Conservation (phyloP, 2,888 invertebrate genomes). For the Sesamia inferens region DNA sequence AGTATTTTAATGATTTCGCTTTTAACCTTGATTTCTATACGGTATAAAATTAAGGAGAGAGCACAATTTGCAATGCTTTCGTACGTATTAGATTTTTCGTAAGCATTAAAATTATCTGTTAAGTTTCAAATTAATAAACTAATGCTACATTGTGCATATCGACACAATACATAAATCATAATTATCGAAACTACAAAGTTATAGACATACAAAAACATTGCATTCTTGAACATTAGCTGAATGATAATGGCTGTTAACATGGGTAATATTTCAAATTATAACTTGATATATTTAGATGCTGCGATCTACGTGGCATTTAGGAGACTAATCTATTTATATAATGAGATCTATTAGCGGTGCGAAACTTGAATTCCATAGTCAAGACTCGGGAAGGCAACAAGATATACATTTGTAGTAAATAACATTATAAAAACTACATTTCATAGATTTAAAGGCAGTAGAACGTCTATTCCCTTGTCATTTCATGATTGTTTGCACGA, state of each 20-base stretch:
- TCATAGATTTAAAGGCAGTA: background rate
- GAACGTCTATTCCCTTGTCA: background rate
- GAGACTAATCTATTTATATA: conserved; percentile 39
- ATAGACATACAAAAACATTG: conserved; percentile 16
- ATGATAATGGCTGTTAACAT: conserved; percentile 3
- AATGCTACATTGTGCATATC: background rate
- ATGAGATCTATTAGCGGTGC: conserved; percentile 57
- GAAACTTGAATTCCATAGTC: conserved; percentile 27
- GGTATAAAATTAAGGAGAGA: conserved; percentile 27
- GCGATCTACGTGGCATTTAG: conserved; percentile 9
- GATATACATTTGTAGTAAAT: conserved; percentile 4
- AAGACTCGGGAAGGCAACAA: conserved; percentile 12
- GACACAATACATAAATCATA: background rate
- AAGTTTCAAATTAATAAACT: background rate
- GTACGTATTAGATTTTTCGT: background rate
- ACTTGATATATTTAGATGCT: background rate
- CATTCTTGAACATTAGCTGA: background rate
- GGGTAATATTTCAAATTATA: conserved; percentile 27
- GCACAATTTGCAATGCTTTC: conserved; percentile 30
- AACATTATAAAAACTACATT: conserved; percentile 17
- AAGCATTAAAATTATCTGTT: background rate
- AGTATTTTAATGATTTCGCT: conserved; percentile 19
- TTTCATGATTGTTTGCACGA: conserved; percentile 1
- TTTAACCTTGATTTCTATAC: conserved; percentile 4
- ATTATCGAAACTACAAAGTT: conserved; percentile 15